These are phyloP conservation scores for Hyposoter dolosus DNA, from an alignment of 2,888 invertebrate genomes.

Conservation along the genomic window DNA sequence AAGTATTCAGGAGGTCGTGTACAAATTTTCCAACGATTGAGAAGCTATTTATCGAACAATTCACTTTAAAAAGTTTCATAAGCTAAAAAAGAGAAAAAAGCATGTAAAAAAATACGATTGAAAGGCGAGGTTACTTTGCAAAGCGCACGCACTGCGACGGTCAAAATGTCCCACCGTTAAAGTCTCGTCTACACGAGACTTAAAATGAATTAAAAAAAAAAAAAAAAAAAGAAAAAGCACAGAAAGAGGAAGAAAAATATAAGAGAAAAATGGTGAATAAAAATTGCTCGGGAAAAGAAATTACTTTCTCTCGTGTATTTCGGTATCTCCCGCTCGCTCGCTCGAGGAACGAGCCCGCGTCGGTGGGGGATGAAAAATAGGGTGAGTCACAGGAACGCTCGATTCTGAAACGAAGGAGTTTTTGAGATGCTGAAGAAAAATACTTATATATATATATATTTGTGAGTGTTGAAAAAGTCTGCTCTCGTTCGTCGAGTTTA, in stretches of 20 bases:
- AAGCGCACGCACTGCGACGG: neutral
- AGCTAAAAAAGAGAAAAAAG: neutral
- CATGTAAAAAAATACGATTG: slow-evolving; percentile 31
- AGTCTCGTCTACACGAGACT: neutral
- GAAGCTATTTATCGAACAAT: no score
- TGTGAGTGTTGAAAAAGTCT: slow-evolving; percentile 14
- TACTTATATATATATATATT: slow-evolving; percentile 20
- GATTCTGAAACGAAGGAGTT: slow-evolving; percentile 63
- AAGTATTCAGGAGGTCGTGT: no score
- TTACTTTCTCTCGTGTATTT: slow-evolving; percentile 78
- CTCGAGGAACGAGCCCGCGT: slow-evolving; percentile 58
- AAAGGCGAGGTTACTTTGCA: slow-evolving; percentile 15
- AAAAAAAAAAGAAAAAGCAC: neutral
- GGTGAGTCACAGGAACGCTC: slow-evolving; percentile 36
- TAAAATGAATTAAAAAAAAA: slow-evolving; percentile 17
- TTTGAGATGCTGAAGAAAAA: slow-evolving; percentile 51
- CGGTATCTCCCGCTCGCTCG: slow-evolving; percentile 72
- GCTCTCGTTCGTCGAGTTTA: slow-evolving; percentile 71
- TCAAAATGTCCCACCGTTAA: slow-evolving; percentile 22
- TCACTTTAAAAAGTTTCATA: no score
- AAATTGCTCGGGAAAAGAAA: slow-evolving; percentile 77
- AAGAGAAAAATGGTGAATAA: slow-evolving; percentile 66
- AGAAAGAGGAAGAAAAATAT: slow-evolving; percentile 14
- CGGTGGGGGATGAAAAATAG: slow-evolving; percentile 21
- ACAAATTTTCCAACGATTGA: no score